Evolutionary conservation across 1,140 invertebrate species (phyloP).

Genomic region (Teleopsis dalmanni): DNA sequence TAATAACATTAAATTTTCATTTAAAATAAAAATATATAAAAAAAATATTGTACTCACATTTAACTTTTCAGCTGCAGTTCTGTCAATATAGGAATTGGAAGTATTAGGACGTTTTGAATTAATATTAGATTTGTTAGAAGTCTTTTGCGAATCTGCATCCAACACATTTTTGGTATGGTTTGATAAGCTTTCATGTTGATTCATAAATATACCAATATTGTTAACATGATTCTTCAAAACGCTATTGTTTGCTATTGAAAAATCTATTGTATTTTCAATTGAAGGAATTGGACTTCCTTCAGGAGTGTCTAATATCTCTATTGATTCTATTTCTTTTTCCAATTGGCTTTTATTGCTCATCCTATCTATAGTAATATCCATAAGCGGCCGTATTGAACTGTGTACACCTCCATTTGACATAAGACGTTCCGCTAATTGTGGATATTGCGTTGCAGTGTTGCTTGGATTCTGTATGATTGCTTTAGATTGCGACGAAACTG

Average conservation of each 20-base stretch:
- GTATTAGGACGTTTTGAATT: no score
- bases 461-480: neutral
- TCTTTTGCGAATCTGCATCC: neutral
- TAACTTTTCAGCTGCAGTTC: no score
- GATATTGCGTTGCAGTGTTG: slow-evolving; percentile 22
- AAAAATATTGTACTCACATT: no score
- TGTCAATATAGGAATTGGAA: no score
- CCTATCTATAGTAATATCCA: neutral
- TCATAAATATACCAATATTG: neutral
- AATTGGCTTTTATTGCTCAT: neutral
- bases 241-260: slow-evolving; percentile 2
- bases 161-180: neutral
- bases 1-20: no score
- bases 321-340: slow-evolving; percentile 28
- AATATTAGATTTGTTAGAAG: no score
- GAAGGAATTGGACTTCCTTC: slow-evolving; percentile 29
- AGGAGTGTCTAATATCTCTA: slow-evolving; percentile 38
- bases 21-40: no score
- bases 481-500: neutral
- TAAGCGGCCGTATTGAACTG: neutral
- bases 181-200: neutral
- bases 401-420: slow-evolving; percentile 25
- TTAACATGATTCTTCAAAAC: neutral
- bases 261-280: slow-evolving; percentile 1
- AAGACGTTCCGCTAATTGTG: slow-evolving; percentile 32